Conservation (phyloP, 2,888 invertebrate genomes). For the Cheilosia pagana region DNA sequence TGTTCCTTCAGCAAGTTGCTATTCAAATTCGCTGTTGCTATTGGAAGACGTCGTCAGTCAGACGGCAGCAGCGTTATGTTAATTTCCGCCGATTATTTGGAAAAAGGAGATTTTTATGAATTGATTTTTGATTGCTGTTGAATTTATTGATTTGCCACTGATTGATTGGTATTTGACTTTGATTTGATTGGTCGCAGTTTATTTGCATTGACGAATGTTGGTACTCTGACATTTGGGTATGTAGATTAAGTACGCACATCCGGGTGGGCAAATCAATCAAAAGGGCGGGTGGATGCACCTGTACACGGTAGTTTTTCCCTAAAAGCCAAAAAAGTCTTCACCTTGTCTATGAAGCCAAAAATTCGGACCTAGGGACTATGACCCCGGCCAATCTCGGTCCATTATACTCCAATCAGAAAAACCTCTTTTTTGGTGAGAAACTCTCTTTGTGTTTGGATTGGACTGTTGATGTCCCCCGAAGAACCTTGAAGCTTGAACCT, state of each 20-base stretch:
- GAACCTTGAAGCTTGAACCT: too few relatives aligned
- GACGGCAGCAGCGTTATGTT: constrained; percentile 12
- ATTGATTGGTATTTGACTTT: constrained; percentile 69
- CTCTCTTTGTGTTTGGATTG: too few relatives aligned
- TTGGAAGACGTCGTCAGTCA: background rate
- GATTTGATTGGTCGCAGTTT: constrained; percentile 47
- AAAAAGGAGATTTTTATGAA: constrained; percentile 71
- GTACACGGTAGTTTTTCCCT: too few relatives aligned
- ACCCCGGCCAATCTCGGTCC: too few relatives aligned
- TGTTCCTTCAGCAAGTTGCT: constrained; percentile 57
- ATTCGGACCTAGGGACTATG: too few relatives aligned
- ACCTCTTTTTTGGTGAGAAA: too few relatives aligned
- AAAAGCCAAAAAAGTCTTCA: too few relatives aligned
- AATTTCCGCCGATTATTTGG: constrained; percentile 55
- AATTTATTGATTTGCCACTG: constrained; percentile 69
- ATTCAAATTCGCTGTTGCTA: constrained; percentile 53
- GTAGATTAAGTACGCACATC: background rate
- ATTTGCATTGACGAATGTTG: constrained; percentile 26
- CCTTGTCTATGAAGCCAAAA: too few relatives aligned
- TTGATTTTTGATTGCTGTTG: constrained; percentile 74
- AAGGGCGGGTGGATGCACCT: too few relatives aligned
- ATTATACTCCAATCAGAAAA: too few relatives aligned
- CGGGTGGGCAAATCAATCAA: constrained; percentile 24
- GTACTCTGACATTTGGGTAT: background rate
- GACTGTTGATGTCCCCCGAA: too few relatives aligned